phyloP scores from a whole-genome alignment of 2,113 vertebrate genomes.

The Scytalopus superciliaris region DNA sequence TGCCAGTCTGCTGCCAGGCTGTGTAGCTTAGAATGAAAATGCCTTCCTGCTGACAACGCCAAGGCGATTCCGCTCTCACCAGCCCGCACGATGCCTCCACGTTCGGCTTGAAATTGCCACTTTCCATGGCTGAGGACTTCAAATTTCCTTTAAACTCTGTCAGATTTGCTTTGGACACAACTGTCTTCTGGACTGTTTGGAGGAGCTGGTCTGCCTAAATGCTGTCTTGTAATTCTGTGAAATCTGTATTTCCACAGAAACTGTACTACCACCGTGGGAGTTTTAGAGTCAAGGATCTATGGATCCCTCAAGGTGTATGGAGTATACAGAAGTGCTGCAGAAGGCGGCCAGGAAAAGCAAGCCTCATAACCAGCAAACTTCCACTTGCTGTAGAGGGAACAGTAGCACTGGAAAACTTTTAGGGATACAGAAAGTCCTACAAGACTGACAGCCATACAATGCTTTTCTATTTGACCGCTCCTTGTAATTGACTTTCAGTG shows the following conservation, averaged over 20 bases:
- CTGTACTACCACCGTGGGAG: neutral
- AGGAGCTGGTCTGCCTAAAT: neutral
- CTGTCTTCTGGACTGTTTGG: neutral
- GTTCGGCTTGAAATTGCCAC: rapidly evolving
- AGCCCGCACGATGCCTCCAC: neutral
- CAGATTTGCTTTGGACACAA: neutral
- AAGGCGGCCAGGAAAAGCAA: neutral
- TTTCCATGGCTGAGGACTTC: neutral
- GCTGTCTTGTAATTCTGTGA: rapidly evolving
- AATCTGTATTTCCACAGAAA: neutral
- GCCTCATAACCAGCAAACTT: neutral
- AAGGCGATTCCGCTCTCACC: neutral
- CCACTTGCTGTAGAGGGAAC: neutral
- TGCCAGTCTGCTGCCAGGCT: neutral
- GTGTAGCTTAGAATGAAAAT: neutral
- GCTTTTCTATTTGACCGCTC: neutral
- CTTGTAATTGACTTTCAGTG: neutral
- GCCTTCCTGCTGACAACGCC: rapidly evolving
- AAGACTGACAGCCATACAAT: neutral
- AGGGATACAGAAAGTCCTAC: neutral
- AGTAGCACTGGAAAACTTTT: neutral
- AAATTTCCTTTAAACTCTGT: neutral
- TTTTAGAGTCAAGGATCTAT: neutral
- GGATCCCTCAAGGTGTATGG: neutral
- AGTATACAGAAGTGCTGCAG: neutral